Conservation (phyloP, 2,888 invertebrate genomes). For the Byasa hedistus region DNA sequence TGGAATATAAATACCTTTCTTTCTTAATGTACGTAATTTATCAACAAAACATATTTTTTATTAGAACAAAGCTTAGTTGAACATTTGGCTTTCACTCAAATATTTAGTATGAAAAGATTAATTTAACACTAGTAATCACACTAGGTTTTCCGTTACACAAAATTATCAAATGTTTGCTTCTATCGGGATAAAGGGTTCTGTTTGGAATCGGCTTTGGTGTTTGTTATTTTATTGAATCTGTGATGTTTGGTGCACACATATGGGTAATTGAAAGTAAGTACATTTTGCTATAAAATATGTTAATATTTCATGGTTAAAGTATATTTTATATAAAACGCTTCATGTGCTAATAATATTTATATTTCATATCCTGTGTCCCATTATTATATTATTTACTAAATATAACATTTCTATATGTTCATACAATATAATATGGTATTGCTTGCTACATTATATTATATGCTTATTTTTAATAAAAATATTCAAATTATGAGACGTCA, state of each 20-base stretch:
- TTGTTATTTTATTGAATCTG: constrained; percentile 40
- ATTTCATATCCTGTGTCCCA: background rate
- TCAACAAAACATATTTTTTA: background rate
- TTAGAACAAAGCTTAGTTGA: background rate
- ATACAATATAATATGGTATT: background rate
- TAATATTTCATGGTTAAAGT: constrained; percentile 12
- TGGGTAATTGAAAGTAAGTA: constrained; percentile 57
- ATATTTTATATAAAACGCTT: constrained; percentile 19
- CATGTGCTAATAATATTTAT: constrained; percentile 19
- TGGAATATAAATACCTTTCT: no score
- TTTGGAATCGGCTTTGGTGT: constrained; percentile 51
- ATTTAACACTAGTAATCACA: constrained; percentile 21
- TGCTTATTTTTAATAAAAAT: background rate
- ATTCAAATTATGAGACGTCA: background rate
- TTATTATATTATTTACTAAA: background rate
- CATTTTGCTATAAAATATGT: constrained; percentile 48
- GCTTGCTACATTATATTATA: background rate
- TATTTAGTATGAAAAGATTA: background rate
- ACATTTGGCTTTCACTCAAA: background rate
- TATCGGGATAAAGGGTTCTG: constrained; percentile 45
- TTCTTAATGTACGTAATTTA: no score
- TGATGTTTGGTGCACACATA: constrained; percentile 47
- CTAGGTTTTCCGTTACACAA: constrained; percentile 45
- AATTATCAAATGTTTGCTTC: constrained; percentile 54
- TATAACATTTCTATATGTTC: background rate